Evolutionary conservation across 2,888 invertebrate genomes (phyloP), one percentile per base, ranked within the genome.

Genomic region (Pseudococcus jackbeardsleyi): DNA sequence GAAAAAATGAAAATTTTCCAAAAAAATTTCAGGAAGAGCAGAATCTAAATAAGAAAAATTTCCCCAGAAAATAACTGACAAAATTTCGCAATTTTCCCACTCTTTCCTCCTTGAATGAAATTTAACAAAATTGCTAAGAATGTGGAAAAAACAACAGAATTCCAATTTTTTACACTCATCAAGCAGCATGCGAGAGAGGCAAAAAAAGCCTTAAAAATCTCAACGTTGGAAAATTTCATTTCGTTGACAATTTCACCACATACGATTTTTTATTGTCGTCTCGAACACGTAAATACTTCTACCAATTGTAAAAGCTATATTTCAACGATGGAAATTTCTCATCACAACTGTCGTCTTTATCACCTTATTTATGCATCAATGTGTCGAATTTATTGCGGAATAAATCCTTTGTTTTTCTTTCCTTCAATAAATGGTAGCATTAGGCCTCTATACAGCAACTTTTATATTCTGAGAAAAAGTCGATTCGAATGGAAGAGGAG

Each of bases 341-440:
- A 64, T 72, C 72, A 72, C 7, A 72, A 72, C 4, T 15, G 26
- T 72, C 72, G 33, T 72, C 33, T 33, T 72, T 33, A 39, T 72
- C 72, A 72, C 72, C 72, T 33, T 72, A 72, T 72, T 64, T 72
- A 72, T 72, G 72, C 72, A 72, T 72, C 72, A 33, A 33, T 72
- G 72, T 72, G 64, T 22, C 64, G 22, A 64, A 64, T 72, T 72
- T 72, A 72, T 72, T 72, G 33, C 7, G 33, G 11, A 72, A 72
- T 72, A 72, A 72, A 72, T 72, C 26, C 33, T 72, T 72, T 72
- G 17, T 15, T 72, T 26, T 26, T 33, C 5, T 72, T 72, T 72
- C 33, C 72, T 72, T 33, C 33, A 72, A 72, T 72, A 72, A 72
- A 72, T 72, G 72, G 33, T 8, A 39, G 17, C 15, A 17, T 33